Base-by-base conservation (phyloP, 2,113 vertebrate genomes). In the Dolichallabes microphthalmus region DNA sequence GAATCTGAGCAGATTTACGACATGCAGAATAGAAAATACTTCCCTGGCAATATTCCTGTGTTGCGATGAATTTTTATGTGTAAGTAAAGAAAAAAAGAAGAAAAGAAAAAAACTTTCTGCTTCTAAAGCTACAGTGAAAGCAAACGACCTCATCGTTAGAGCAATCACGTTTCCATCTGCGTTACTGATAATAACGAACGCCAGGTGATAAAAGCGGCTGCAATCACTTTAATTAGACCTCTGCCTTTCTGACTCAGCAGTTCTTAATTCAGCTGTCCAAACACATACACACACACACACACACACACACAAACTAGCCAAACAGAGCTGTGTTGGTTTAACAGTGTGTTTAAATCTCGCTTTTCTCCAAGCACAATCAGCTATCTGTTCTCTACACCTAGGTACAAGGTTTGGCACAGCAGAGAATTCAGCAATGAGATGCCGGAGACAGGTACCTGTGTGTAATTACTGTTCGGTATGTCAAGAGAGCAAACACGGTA, bases 241-340 rank as follows among this genome's bases (percentile, higher is more conserved):
- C 55, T 73, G 84, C 83, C 82, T 35, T 75, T 79, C 89, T 88
- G 89, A 92, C 84, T 87, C 80, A 85, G 88, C 58, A 66, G 73
- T 55, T 76, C 60, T 50, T 79, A 63, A 79, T 80, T 92, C 92
- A 92, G 91, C 91, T 93, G 92, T 91, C 85, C 85, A 92, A 93
- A 93, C 92, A 93, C 79, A 30, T 87, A 85, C 22, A 57, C 53
- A 76, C 50, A 58, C 64, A 73, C 57, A 57, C 17, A 75, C 50
- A 64, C 39, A 71, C 57, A 30, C 58, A 52, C 27, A 14, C 78
- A 12, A 17, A 84, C 88, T 89, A 80, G 90, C 88, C 80, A 92
- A 88, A 90, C 89, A 90, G 88, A 57, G 58, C 82, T 71, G 80
- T 90, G 82, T 86, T 90, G 80, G 85, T 86, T 86, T 83, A 80